These are phyloP conservation scores for Gymnodraco acuticeps DNA, from an alignment of 2,797 vertebrate genomes.

Conservation along the genomic window DNA sequence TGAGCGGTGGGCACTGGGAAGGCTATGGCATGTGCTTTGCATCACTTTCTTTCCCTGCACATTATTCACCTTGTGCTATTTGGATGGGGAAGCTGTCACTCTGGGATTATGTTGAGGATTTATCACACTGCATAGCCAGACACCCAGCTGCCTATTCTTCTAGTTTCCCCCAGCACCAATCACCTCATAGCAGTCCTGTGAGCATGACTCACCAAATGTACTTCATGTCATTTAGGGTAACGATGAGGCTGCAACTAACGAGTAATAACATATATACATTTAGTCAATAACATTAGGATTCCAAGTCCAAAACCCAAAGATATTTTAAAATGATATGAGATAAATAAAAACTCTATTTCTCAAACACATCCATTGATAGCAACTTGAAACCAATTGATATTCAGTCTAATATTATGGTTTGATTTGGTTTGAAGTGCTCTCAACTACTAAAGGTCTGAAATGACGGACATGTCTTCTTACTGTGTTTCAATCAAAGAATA, in stretches of 20 bases:
- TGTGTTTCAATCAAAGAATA: neutral
- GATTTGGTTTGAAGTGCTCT: neutral
- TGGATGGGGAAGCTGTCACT: conserved; percentile 13
- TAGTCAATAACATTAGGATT: no score
- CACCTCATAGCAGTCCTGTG: conserved; percentile 12
- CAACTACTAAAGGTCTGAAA: neutral
- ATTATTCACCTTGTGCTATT: conserved; percentile 16
- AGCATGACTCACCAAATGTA: neutral
- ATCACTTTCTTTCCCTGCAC: conserved; percentile 18
- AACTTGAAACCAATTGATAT: no score
- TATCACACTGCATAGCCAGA: conserved; percentile 5
- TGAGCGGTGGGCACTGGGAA: conserved; percentile 10
- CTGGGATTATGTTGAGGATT: conserved; percentile 31
- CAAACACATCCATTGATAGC: no score
- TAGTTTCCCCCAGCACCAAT: conserved; percentile 7
- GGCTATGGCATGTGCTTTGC: neutral
- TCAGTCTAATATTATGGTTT: neutral
- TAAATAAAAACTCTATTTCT: no score
- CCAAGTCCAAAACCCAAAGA: neutral
- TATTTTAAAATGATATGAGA: neutral
- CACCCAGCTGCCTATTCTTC: neutral
- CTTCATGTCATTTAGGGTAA: neutral
- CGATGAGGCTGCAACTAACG: no score
- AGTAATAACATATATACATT: no score
- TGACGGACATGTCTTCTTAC: no score